These are phyloP conservation scores for Andrena camellia DNA, from an alignment of 2,888 invertebrate genomes.

Conservation along the genomic window DNA sequence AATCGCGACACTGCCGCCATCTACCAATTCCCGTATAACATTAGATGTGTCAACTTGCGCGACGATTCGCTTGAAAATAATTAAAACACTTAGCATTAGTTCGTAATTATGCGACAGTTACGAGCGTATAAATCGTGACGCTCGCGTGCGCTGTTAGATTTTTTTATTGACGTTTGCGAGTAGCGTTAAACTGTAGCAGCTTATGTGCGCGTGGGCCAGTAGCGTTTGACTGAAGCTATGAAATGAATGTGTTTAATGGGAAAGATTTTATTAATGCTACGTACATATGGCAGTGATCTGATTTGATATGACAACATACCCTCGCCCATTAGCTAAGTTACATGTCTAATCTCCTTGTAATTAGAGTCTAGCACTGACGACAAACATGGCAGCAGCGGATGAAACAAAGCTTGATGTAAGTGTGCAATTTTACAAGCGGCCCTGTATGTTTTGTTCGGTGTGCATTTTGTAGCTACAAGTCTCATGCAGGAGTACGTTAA, in stretches of 20 bases:
- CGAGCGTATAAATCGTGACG: not conserved
- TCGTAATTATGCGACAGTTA: constrained; percentile 16
- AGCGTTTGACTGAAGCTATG: not conserved
- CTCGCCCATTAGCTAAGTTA: constrained; percentile 6
- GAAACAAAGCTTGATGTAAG: constrained; percentile 88
- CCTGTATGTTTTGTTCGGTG: too few relatives aligned
- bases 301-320: constrained; percentile 41
- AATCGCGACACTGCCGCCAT: constrained; percentile 43
- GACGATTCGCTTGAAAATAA: constrained; percentile 18
- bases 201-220: not conserved
- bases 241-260: not conserved
- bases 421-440: constrained; percentile 8
- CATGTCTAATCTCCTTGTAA: constrained; percentile 28
- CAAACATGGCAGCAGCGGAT: constrained; percentile 81
- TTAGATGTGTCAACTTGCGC: constrained; percentile 51
- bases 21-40: constrained; percentile 28
- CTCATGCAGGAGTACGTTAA: too few relatives aligned
- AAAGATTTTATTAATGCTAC: constrained; percentile 8
- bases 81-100: not conserved
- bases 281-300: constrained; percentile 34
- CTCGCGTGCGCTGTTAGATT: not conserved
- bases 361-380: constrained; percentile 21
- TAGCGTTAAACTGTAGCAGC: not conserved
- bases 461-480: not conserved
- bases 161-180: not conserved